A percentile compares a stretch with the other conserved stretches of the same genome.
phyloP scores from a whole-genome alignment of 2,797 vertebrate genomes.

The Chelonia mydas region DNA sequence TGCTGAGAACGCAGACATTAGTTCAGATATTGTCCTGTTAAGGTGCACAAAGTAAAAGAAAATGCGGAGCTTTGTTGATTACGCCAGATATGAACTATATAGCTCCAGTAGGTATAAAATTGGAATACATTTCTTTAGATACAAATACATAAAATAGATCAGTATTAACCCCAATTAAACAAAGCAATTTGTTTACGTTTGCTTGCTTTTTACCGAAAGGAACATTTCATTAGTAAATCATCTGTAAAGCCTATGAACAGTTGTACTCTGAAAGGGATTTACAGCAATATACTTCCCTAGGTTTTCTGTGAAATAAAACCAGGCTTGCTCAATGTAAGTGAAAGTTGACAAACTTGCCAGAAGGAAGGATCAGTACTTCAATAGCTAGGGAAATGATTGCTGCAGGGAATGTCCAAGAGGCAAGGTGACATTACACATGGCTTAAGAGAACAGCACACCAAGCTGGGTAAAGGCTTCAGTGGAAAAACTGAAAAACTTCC shows the following conservation, averaged over 20 bases:
- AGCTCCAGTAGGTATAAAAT: background rate
- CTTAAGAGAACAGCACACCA: background rate
- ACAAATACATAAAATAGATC: background rate
- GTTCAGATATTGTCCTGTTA: background rate
- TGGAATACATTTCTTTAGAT: background rate
- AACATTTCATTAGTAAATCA: background rate
- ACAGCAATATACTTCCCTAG: background rate
- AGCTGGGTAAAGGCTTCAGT: background rate
- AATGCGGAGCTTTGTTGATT: background rate
- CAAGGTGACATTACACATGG: background rate
- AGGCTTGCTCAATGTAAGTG: background rate
- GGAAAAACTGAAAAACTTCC: background rate
- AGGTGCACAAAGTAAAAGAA: background rate
- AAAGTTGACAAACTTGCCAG: background rate
- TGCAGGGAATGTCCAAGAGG: background rate
- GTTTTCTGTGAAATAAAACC: background rate
- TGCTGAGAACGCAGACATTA: background rate
- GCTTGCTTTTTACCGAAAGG: background rate
- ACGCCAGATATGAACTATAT: conserved; percentile 5
- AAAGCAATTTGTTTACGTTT: background rate
- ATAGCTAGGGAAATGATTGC: background rate
- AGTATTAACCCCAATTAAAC: background rate
- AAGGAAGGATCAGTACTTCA: background rate
- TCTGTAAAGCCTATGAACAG: background rate
- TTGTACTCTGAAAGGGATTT: background rate